These are phyloP conservation scores for Lindbergichthys nudifrons DNA, from an alignment of 2,797 vertebrate species.

Conservation along the genomic window DNA sequence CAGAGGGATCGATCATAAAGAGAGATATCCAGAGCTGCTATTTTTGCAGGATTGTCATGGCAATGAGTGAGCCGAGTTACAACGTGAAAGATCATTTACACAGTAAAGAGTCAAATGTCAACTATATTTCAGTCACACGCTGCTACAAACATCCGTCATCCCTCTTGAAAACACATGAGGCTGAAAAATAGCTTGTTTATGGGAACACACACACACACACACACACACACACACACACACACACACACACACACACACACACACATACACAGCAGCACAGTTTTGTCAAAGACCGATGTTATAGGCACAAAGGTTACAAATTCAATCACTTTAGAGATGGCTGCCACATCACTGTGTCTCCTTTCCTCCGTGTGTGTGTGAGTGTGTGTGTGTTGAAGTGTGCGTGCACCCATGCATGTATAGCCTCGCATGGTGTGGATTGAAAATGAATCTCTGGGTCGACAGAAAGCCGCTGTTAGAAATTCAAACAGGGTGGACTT, in stretches of 20 bases:
- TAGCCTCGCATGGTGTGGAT: not conserved
- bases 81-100: slow-evolving; percentile 41
- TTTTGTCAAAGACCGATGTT: slow-evolving; percentile 70
- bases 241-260: not conserved
- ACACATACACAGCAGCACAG: not conserved
- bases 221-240: too few species aligned
- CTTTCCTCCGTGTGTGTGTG: not conserved
- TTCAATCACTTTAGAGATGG: slow-evolving; percentile 74
- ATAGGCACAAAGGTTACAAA: slow-evolving; percentile 73
- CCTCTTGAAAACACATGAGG: not conserved
- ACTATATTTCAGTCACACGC: slow-evolving; percentile 1
- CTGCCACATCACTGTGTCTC: slow-evolving; percentile 47
- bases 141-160: slow-evolving; percentile 3
- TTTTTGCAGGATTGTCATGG: slow-evolving; percentile 54
- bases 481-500: slow-evolving; percentile 61
- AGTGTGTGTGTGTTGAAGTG: slow-evolving; percentile 7
- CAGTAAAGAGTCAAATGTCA: slow-evolving; percentile 32
- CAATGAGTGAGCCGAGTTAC: slow-evolving; percentile 47
- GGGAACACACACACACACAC: not conserved
- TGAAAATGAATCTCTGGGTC: slow-evolving; percentile 54
- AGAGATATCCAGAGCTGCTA: slow-evolving; percentile 56
- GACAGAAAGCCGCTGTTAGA: slow-evolving; percentile 61
- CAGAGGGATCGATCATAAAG: slow-evolving; percentile 68
- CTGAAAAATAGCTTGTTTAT: not conserved
- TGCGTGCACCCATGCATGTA: slow-evolving; percentile 17